Base-by-base conservation (phyloP, 2,888 invertebrate species). In the Liodrosophila aerea region DNA sequence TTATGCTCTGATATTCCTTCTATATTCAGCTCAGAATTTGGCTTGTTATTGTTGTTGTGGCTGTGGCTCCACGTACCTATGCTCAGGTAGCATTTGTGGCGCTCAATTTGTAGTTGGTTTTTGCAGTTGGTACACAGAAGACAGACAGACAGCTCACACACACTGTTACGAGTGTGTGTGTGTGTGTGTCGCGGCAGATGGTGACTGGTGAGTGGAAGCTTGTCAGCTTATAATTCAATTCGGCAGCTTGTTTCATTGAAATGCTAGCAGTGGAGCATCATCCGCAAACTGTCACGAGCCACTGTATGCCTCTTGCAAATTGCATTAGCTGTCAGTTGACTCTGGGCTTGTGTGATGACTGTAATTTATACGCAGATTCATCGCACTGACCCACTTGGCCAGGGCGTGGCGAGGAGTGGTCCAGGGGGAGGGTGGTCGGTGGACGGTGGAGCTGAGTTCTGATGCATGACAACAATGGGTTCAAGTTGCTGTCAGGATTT, bases 401-500 rank as follows among this genome's bases (percentile, higher is more conserved):
- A 22, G 22, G 22, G 22, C n/a, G n/a, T n/a, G n/a, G n/a, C n/a
- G 22, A 22, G 29, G 5, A 29, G 29, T 22, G 22, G 22, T 22
- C n/a, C n/a, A 22, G 22, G 22, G 22, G 22, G 22, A 22, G 22
- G 5, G 22, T 2, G 22, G 22, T 5, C 22, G n/a, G n/a, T n/a
- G n/a, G n/a, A n/a, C n/a, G n/a, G n/a, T n/a, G n/a, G n/a, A n/a
- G n/a, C 50, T 37, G 15, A 58, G 53, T 30, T 41, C 50, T 65
- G 66, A 64, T 70, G 74, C 66, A 73, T 74, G 77, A 65, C 77
- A 74, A 63, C 77, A 84, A 84, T 77, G 75, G 78, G 75, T 82
- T 84, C 69, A 84, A 78, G 72, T 77, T 75, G 69, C 78, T 81
- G 78, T 77, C 78, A 72, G 52, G 77, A 81, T 69, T 22, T 84